Evolutionary conservation across 2,113 vertebrate genomes (phyloP).

Genomic region (Pluvialis apricaria): DNA sequence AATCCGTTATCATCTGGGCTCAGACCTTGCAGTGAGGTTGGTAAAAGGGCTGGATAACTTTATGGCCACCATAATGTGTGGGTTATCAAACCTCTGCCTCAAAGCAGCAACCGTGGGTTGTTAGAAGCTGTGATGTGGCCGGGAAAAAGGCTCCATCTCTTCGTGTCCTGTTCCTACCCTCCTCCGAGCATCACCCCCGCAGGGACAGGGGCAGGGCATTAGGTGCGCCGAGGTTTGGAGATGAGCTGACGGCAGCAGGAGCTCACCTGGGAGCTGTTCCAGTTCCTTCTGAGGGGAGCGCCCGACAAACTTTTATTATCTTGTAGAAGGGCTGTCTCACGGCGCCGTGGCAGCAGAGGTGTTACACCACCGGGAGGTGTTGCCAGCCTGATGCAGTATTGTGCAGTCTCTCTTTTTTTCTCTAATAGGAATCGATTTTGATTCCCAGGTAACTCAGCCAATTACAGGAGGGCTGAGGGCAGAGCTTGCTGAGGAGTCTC

Average conservation of each 20-base stretch:
- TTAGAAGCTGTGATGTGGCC: not conserved
- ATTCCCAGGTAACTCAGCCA: not conserved
- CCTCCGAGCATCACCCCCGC: not conserved
- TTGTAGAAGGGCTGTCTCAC: not conserved
- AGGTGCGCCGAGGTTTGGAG: fast-evolving
- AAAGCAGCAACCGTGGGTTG: fast-evolving
- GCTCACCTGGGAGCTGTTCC: not conserved
- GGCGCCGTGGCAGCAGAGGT: not conserved
- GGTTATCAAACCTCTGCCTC: not conserved
- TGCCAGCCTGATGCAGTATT: not conserved
- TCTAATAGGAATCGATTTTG: not conserved
- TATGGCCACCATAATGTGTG: fast-evolving
- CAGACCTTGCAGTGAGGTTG: not conserved
- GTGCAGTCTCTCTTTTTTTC: not conserved
- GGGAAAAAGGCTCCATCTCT: not conserved
- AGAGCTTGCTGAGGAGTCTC: not conserved
- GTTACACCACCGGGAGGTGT: not conserved
- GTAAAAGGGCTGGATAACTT: not conserved
- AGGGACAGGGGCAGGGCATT: too few species aligned
- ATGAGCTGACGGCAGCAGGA: not conserved
- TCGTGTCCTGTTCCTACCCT: not conserved
- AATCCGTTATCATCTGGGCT: not conserved
- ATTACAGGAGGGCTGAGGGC: not conserved
- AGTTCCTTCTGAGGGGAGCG: not conserved
- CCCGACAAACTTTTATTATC: not conserved